A percentile compares a stretch with the other conserved stretches of the same genome.
These are phyloP conservation scores for Junonia oenone DNA, from an alignment of 2,888 invertebrate genomes.

Conservation along the genomic window DNA sequence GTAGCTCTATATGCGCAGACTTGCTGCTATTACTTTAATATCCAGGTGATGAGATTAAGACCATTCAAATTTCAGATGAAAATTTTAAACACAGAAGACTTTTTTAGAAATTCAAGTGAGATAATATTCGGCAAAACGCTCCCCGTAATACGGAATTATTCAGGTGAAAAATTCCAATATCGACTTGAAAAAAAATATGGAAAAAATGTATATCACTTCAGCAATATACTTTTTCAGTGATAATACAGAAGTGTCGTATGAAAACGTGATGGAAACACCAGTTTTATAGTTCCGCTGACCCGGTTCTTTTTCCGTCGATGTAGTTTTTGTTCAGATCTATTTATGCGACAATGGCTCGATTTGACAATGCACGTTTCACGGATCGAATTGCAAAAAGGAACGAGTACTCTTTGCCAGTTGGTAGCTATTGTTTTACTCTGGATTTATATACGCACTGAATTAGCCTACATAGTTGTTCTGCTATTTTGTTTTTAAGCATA, in stretches of 20 bases:
- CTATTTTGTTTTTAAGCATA: background rate
- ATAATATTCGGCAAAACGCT: background rate
- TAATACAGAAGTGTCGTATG: constrained; percentile 3
- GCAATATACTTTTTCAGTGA: background rate
- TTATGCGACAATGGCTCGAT: constrained; percentile 23
- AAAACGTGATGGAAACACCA: constrained; percentile 12
- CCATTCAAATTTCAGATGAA: background rate
- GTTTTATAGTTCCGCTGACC: constrained; percentile 23
- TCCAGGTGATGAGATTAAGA: background rate
- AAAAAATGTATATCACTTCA: background rate
- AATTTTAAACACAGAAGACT: background rate
- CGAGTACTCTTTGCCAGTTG: constrained; percentile 8
- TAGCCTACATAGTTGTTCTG: background rate
- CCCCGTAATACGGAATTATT: background rate
- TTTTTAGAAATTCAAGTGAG: background rate
- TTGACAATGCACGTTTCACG: constrained; percentile 29
- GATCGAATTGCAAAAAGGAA: constrained; percentile 23
- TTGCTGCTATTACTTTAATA: background rate
- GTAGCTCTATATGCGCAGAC: constrained; percentile 3
- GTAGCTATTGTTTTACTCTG: constrained; percentile 10
- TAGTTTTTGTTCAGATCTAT: constrained; percentile 28
- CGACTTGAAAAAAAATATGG: background rate
- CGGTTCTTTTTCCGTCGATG: constrained; percentile 19
- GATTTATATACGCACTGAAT: constrained; percentile 2
- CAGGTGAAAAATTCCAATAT: background rate